phyloP scores from a whole-genome alignment of 2,888 invertebrate species.

The Agriopis leucophaearia region DNA sequence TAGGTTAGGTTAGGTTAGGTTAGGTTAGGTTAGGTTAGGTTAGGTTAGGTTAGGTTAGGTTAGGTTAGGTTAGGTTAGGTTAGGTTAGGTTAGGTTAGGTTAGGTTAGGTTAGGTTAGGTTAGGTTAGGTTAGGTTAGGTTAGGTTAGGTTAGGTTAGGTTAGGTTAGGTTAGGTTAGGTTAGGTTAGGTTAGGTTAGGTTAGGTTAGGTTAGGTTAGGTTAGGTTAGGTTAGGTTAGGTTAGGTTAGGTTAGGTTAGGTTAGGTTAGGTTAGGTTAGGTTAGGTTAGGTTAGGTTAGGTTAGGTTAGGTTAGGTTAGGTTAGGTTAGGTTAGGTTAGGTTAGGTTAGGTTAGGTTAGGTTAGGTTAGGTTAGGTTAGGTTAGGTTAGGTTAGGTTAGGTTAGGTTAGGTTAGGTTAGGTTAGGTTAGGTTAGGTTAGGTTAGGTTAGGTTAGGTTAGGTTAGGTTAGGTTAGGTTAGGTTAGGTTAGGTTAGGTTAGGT shows the following conservation, averaged over 20 bases:
- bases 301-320: conserved; percentile 34
- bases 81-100: too few species aligned
- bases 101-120: too few species aligned
- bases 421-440: conserved; percentile 36
- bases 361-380: conserved; percentile 26
- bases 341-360: conserved; percentile 30
- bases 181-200: conserved; percentile 31
- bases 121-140: conserved; percentile 31
- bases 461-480: conserved; percentile 35
- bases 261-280: conserved; percentile 40
- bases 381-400: conserved; percentile 34
- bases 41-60: too few species aligned
- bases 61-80: too few species aligned
- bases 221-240: conserved; percentile 36
- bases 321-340: conserved; percentile 33
- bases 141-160: conserved; percentile 28
- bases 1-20: conserved; percentile 33
- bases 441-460: conserved; percentile 36
- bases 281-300: conserved; percentile 40
- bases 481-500: conserved; percentile 36
- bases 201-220: conserved; percentile 35
- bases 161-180: conserved; percentile 32
- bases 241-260: conserved; percentile 35
- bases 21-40: conserved; percentile 11
- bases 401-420: conserved; percentile 37